Evolutionary conservation across 2,797 vertebrate species (phyloP), one percentile per base, ranked within the genome.

Genomic region (Macropus fuliginosus): DNA sequence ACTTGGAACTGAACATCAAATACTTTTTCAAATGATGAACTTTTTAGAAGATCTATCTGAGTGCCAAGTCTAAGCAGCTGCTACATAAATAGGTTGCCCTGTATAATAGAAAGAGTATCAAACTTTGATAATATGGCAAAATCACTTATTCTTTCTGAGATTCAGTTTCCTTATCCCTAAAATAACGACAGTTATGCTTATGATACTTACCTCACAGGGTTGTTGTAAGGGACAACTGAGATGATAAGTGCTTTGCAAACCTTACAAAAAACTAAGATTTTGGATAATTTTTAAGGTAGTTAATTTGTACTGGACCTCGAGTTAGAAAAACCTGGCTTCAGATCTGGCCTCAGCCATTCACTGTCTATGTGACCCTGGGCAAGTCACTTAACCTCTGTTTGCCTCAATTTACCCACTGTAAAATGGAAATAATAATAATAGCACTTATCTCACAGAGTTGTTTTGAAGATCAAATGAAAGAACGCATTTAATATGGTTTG

Each of bases 361-460:
- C 59, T 81, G 54, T 14, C 29, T 13, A 6, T 54, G 10, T 81
- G 94, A 97, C 1, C 9, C 34, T 93, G 10, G 31, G 34, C 28
- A 93, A 92, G 55, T 92, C 27, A 13, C 56, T 96, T 62, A 93
- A 59, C 55, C 3, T 91, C 46, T 95, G 14, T 91, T 4, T 89
- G 34, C 55, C 94, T 95, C 21, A 55, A 1, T 93, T 95, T 94
- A 5, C 29, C 29, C 40, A 46, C 50, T 12, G 2, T 74, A 91
- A 93, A 93, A 89, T 81, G 27, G 90, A 52, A 56, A 91, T 55
- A 92, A 18, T 91, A 94, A 18, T 81, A 18, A 90, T 46, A 94
- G 52, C n/a, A 46, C 1, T 55, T 10, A 93, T 21, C 27, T 54
- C 50, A 18, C 1, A 54, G 16, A n/a, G 66, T 0, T 89, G 4